Base-by-base conservation (phyloP, 2,797 vertebrate genomes). In the Coregonus suidteri region DNA sequence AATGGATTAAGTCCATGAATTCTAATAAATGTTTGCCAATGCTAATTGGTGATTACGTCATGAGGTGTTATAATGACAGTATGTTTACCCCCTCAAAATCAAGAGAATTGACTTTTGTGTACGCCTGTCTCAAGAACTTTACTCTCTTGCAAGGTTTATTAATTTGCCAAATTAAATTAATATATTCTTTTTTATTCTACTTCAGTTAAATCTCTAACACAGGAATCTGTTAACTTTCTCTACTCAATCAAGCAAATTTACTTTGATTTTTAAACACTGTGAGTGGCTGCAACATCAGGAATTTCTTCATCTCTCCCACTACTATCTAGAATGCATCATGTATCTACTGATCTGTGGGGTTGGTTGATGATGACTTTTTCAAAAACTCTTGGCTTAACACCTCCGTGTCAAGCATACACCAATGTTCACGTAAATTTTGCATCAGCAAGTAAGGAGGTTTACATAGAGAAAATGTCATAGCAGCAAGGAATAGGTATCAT, bases 401-500 rank as follows among this genome's bases (percentile, higher is more conserved):
- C 7, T 51, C 18, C 25, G 74, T 31, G 62, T 83, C 85, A 53
- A 35, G 35, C 15, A 54, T 82, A 89, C 85, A 91, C 86, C 82
- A 91, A 90, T 31, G 71, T 89, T 77, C 87, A 91, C 82, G n/a
- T 90, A 85, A 90, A 68, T 81, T 87, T 90, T 88, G 90, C 91
- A 89, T 91, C 88, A 91, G 89, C 89, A 47, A 47, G 2, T 88
- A 91, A 90, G 89, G 87, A 93, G 88, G 80, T 93, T 92, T 93
- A 91, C 91, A 91, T 89, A 37, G 71, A 73, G 53, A 73, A 53
- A 81, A 93, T 91, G 89, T 93, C 89, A 90, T 92, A 92, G 92
- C 92, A 93, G 92, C 91, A 92, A 83, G 88, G 91, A 89, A 81
- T 88, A 89, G 88, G 89, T 89, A 86, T 90, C 83, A 86, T 89